Evolutionary conservation across 1,140 invertebrate genomes (phyloP), one percentile per base, ranked within the genome.

Genomic region (Trichonephila inaurata): DNA sequence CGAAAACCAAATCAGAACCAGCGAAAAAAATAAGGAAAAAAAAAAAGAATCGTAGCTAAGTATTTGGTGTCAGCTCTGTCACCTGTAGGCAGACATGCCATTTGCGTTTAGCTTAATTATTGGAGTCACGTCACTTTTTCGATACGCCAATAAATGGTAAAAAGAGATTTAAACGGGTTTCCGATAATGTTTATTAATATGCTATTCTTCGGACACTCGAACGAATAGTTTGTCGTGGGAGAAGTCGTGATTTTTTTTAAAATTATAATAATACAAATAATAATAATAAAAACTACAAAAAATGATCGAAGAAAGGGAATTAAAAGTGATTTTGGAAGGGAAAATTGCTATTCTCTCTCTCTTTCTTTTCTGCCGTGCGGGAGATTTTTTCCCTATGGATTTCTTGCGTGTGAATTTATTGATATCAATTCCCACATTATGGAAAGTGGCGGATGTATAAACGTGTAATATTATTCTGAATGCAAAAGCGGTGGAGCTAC

Each of bases 171-270:
- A 91, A 91, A 82, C 89, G 89, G 89, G 72, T 91, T 91, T 91
- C 89, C 89, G 66, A 91, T 91, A 91, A 91, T 51, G 89, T 91
- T 91, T 91, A 91, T 91, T 91, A 91, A 91, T 91, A 91, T 61
- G 51, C 61, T 44, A 33, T 61, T 62, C 18, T n/a, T 16, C 2
- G 72, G 62, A n/a, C 51, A 85, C 82, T 85, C 58, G 44, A 85
- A 21, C 4, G 18, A 58, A 85, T 60, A 44, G 44, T 60, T 85
- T 85, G 82, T 85, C 19, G 18, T 19, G 5, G 69, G 2, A 24
- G n/a, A 85, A 85, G 64, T 40, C 33, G 87, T 89, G 87, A 89
- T 89, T 89, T 87, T 89, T 89, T 87, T 51, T 58, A 89, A 66
- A 89, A 72, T 28, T 1, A 28, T 28, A 28, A 28, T 28, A 28